Base-by-base conservation (phyloP, 30 jellyfish, hydroid and myxozoan genomes). In the Morbakka virulenta region DNA sequence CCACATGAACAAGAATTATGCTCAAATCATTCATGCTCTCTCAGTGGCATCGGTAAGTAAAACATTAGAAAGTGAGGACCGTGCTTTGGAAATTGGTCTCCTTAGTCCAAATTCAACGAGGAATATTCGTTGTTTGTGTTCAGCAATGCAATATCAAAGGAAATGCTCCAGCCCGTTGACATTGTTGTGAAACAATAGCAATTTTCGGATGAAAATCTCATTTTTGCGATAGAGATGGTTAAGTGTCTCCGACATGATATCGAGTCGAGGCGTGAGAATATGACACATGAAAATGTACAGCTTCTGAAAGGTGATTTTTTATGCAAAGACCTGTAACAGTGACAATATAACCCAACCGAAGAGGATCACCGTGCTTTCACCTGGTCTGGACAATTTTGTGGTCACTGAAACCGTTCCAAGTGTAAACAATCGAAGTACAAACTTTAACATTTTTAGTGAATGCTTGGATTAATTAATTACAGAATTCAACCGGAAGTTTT, bases 11-110 rank as follows among this genome's bases (percentile, higher is more conserved):
- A 41, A 17, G 17, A 41, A 41, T 41, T 6, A 41, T 41, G 57
- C 57, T 41, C 13, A 41, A 17, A 41, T 41, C 57, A 41, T 41
- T 17, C 57, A 41, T 6, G 17, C 57, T 17, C 17, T 41, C 9
- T 17, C 57, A 41, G 57, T 41, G 57, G 57, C 57, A 30, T 2
- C 47, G 21, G 20, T 20, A 33, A 67, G 74, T 14, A 41, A 41
- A 17, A 41, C 9, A 41, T 17, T 41, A 17, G 17, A 41, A 17
- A 11, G 68, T 49, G 74, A 67, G 35, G 80, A 67, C 20, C 80
- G 74, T 67, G 64, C 68, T 20, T 23, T 65, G 77, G 80, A 30
- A 3, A 34, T 67, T 3, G 80, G 80, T 28, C 64, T 67, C 69
- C 80, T 67, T 2, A 27, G 30, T 63, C 48, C 26, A 21, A 28